phyloP scores from a whole-genome alignment of 2,888 invertebrate genomes.

The Ophioninae sp. region DNA sequence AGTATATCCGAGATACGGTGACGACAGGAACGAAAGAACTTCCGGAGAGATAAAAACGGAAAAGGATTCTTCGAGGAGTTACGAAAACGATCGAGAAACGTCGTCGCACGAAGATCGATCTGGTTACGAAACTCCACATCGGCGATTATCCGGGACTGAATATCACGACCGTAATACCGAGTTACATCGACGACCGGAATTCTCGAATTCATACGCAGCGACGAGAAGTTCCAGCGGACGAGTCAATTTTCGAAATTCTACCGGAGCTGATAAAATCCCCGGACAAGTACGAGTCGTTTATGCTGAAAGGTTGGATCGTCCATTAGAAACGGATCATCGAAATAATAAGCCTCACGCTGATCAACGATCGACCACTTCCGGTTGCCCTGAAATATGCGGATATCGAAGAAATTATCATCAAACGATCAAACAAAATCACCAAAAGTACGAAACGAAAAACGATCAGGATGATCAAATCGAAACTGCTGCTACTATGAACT shows the following conservation, averaged over 20 bases:
- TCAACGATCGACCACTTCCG: not conserved
- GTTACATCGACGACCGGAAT: slow-evolving; percentile 8
- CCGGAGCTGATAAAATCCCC: not conserved
- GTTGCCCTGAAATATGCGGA: slow-evolving; percentile 25
- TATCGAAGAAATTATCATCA: slow-evolving; percentile 30
- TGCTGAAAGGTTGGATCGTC: slow-evolving; percentile 39
- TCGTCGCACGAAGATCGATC: slow-evolving; percentile 22
- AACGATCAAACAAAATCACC: not conserved
- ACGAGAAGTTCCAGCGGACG: slow-evolving; percentile 32
- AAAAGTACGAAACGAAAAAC: not conserved
- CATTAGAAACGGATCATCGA: slow-evolving; percentile 20
- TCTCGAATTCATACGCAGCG: slow-evolving; percentile 13
- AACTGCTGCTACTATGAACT: slow-evolving; percentile 42
- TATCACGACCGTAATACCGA: slow-evolving; percentile 22
- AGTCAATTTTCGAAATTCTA: slow-evolving; percentile 16
- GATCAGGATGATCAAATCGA: slow-evolving; percentile 25
- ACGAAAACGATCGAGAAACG: slow-evolving; percentile 14
- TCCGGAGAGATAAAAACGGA: not conserved
- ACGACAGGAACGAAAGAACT: not conserved
- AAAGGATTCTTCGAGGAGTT: not conserved
- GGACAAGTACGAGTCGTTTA: slow-evolving; percentile 47
- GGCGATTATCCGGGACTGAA: slow-evolving; percentile 10
- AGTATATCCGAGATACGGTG: not conserved
- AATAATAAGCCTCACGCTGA: not conserved
- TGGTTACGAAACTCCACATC: slow-evolving; percentile 26